Base-by-base conservation (phyloP, 2,888 invertebrate genomes). In the Lobophora halterata region DNA sequence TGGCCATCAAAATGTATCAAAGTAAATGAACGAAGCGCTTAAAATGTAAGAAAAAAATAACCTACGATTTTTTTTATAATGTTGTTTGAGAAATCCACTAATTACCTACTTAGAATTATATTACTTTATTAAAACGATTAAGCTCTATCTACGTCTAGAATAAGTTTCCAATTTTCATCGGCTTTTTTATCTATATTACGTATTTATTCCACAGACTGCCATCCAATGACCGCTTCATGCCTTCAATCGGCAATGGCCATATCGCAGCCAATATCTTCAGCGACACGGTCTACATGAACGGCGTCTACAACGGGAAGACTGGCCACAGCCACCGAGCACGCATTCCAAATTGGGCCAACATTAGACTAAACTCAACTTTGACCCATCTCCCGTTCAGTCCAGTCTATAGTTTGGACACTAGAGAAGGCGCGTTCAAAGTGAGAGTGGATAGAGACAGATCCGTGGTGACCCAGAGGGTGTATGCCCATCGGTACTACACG, bases 161-260 rank as follows among this genome's bases (percentile, higher is more conserved):
- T n/a, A n/a, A n/a, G n/a, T n/a, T n/a, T n/a, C n/a, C n/a, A n/a
- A n/a, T n/a, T n/a, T n/a, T n/a, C n/a, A n/a, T n/a, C n/a, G n/a
- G n/a, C n/a, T n/a, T n/a, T n/a, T n/a, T n/a, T n/a, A n/a, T n/a
- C n/a, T n/a, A n/a, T n/a, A n/a, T n/a, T n/a, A n/a, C n/a, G n/a
- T 25, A 31, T 21, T 17, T n/a, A n/a, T 48, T 76, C 69, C 0
- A 13, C 66, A 90, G 90, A 2, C 68, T 90, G 2, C 90, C 90
- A 2, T 65, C 75, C 0, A 89, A 90, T 49, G 69, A 85, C 1
- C 86, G 83, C 36, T 89, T 90, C 50, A 89, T 90, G 90, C 88
- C 90, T 3, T 89, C 90, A 0, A 64, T 91, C 2, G 88, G 90
- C 1, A 91, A 91, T 47, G 91, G 91, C 0, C 90, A 91, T 48